Base-by-base conservation (phyloP, 2,797 vertebrate species). In the Euphonia xanthogaster region DNA sequence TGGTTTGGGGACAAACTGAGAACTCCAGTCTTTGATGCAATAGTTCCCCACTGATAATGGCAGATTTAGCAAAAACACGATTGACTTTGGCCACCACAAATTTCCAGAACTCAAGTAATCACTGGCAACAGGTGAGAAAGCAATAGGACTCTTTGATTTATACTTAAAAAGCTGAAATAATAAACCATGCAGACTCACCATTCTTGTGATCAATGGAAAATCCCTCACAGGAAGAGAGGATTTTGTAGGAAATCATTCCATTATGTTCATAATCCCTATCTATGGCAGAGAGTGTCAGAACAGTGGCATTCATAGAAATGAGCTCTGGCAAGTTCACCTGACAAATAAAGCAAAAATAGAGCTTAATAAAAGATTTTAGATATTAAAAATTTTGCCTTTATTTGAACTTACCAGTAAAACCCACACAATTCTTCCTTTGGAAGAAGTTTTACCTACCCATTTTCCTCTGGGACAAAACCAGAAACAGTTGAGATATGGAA, bases 281-380 rank as follows among this genome's bases (percentile, higher is more conserved):
- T 4, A 88, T 97, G 54, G 99, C 99, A 31, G 96, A 97, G 67
- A 99, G 97, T 0, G 98, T 98, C 94, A 99, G 73, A 85, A 99
- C 88, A 45, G 97, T 89, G 7, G 94, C 94, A 93, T 98, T 96
- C 57, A 95, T 44, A 39, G 98, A 86, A 68, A 97, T 94, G 37
- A 94, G 57, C 84, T 99, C 99, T 40, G 98, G 97, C 91, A 99
- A 57, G 48, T 97, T 95, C 95, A 98, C 98, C 99, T 99, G 80
- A 80, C 27, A 45, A 16, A 7, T 73, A 93, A 72, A 91, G 40
- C 33, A 57, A 78, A 88, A 89, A 37, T 8, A 78, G 20, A 86
- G 61, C 12, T 57, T 44, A 48, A 70, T 30, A 7, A 21, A 88
- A 76, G 13, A 62, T 90, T 42, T 54, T 14, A 6, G 30, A 53